phyloP scores from a whole-genome alignment of 2,888 invertebrate genomes.

The Ramazzottius varieornatus region DNA sequence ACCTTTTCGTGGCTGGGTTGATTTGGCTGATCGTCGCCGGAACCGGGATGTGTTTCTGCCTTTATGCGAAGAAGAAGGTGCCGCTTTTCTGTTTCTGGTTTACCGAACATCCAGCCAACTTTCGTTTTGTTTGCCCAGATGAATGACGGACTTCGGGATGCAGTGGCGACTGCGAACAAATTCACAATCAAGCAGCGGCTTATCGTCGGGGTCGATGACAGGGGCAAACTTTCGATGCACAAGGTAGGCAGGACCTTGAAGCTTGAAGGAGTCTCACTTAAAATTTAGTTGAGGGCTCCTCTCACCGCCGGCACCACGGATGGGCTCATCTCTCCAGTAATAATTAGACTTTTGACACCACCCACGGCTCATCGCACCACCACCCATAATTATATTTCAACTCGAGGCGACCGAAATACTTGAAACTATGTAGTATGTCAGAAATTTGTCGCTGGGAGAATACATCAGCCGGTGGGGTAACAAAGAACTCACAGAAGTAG shows the following conservation, averaged over 20 bases:
- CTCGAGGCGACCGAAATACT: no score
- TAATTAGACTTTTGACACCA: no score
- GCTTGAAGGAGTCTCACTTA: no score
- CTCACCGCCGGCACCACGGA: no score
- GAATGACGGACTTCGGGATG: constrained; percentile 13
- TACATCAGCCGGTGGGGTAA: no score
- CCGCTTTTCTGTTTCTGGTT: constrained; percentile 1
- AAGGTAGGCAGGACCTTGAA: constrained; percentile 11
- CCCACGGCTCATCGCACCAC: no score
- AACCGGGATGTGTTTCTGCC: constrained; percentile 8
- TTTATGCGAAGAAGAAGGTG: constrained; percentile 9
- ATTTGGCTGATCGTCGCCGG: constrained; percentile 9
- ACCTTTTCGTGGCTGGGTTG: constrained; percentile 5
- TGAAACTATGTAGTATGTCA: no score
- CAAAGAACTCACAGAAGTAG: no score
- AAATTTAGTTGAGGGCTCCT: no score
- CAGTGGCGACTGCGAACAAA: constrained; percentile 15
- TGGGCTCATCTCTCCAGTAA: no score
- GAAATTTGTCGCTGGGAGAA: no score
- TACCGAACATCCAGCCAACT: constrained; percentile 2
- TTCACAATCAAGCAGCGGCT: constrained; percentile 13
- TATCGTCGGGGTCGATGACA: constrained; percentile 17
- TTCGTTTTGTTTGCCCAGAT: constrained; percentile 11
- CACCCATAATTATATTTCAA: no score
- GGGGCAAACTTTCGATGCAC: constrained; percentile 18